Evolutionary conservation across 1,140 invertebrate genomes (phyloP), one percentile per base, ranked within the genome.

Genomic region (Theocolax elegans): DNA sequence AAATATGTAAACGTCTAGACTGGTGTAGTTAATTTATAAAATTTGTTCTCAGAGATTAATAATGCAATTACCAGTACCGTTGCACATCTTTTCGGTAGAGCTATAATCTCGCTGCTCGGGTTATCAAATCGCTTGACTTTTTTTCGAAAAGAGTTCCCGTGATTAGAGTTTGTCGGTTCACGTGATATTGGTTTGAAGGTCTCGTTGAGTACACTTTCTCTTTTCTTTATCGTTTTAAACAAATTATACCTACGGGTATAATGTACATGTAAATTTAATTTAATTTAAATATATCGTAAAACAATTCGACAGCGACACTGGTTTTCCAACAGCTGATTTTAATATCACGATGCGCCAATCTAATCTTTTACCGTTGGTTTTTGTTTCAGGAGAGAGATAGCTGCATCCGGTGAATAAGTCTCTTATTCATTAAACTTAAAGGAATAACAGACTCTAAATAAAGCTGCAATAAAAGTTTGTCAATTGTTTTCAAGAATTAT

Each of bases 321-420:
- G n/a, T n/a, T n/a, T n/a, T n/a, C n/a, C n/a, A 42, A 19, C 17
- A 66, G 35, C 1, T 42, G 25, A 12, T 68, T 60, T 60, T 31
- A 40, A 31, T 13, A 49, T 49, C 21, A 59, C n/a, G 8, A 27
- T 49, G 27, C 3, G 17, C 25, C 19, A 19, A 60, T 68, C 48
- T 60, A 59, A 49, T n/a, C 25, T 60, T 38, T 49, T 15, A 46
- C 7, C 0, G 23, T n/a, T 63, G 35, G 4, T 53, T 44, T 53
- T 69, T 23, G 13, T 69, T 70, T 64, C 65, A 74, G 68, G 38
- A 71, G 56, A n/a, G n/a, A 56, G 72, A 74, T 71, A 71, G 44
- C 42, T 63, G 17, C 38, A 66, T 65, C 63, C 49, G 17, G 62
- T 65, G 67, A 60, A 42, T 40, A 48, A 72, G 58, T 67, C 46